A percentile compares a stretch with the other conserved stretches of the same genome.
Conservation (phyloP, 2,113 vertebrate genomes). For the Thryonomys swinderianus region DNA sequence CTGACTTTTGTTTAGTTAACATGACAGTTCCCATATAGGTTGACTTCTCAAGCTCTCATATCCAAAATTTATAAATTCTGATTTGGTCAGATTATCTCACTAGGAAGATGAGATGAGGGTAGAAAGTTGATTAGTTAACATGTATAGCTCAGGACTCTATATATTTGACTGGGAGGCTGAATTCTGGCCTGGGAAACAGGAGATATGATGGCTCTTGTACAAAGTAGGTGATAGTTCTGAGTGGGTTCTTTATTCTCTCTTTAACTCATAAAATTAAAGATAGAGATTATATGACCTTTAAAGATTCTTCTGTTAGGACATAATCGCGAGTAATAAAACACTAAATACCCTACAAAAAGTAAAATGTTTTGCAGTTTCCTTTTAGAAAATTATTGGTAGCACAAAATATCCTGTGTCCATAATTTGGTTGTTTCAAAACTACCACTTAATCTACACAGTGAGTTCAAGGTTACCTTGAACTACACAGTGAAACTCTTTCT, state of each 20-base stretch:
- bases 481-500: neutral
- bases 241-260: neutral
- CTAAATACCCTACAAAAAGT: slow-evolving; percentile 25
- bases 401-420: slow-evolving; percentile 8
- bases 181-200: neutral
- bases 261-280: neutral
- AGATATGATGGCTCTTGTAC: neutral
- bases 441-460: neutral
- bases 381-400: neutral
- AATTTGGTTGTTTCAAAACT: neutral
- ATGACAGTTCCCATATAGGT: neutral
- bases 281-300: neutral
- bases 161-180: neutral
- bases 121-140: neutral
- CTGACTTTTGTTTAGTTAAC: neutral
- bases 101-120: neutral
- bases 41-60: neutral
- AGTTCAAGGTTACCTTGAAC: neutral
- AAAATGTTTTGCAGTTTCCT: slow-evolving; percentile 21
- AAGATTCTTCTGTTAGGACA: slow-evolving; percentile 9
- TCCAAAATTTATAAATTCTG: neutral
- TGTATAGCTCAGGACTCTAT: neutral
- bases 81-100: neutral
- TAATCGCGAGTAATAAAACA: slow-evolving; percentile 38
- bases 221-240: neutral